Percentiles rank a stretch among this genome's conserved stretches.
phyloP scores from a whole-genome alignment of 2,797 vertebrate genomes.

The Craterocephalus amniculus region DNA sequence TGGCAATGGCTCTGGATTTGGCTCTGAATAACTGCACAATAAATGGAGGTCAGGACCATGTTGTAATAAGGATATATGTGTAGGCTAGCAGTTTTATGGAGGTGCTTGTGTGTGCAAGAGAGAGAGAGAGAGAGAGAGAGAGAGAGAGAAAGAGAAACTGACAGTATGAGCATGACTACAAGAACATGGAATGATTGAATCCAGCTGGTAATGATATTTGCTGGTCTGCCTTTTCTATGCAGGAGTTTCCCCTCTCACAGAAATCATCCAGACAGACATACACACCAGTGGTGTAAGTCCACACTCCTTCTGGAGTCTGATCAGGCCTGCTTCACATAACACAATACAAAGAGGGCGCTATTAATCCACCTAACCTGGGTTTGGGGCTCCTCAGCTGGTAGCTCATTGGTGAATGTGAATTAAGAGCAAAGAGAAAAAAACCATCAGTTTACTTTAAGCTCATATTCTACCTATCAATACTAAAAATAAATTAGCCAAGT shows the following conservation, averaged over 20 bases:
- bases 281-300: neutral
- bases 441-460: no score
- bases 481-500: no score
- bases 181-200: conserved; percentile 39
- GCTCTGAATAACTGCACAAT: neutral
- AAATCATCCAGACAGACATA: neutral
- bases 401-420: neutral
- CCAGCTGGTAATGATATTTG: conserved; percentile 57
- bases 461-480: no score
- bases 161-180: conserved; percentile 10
- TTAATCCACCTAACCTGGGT: conserved; percentile 8
- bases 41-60: neutral
- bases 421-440: neutral
- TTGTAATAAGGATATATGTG: neutral
- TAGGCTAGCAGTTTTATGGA: neutral
- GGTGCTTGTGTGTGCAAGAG: conserved; percentile 6
- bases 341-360: conserved; percentile 32
- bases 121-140: neutral
- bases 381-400: neutral
- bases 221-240: conserved; percentile 35
- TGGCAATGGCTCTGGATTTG: neutral
- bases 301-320: neutral
- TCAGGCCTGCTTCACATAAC: conserved; percentile 12
- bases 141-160: neutral
- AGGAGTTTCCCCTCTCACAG: conserved; percentile 19